Evolutionary conservation across 2,797 vertebrate species (phyloP), one percentile per base, ranked within the genome.

Genomic region (Pogoniulus pusillus): DNA sequence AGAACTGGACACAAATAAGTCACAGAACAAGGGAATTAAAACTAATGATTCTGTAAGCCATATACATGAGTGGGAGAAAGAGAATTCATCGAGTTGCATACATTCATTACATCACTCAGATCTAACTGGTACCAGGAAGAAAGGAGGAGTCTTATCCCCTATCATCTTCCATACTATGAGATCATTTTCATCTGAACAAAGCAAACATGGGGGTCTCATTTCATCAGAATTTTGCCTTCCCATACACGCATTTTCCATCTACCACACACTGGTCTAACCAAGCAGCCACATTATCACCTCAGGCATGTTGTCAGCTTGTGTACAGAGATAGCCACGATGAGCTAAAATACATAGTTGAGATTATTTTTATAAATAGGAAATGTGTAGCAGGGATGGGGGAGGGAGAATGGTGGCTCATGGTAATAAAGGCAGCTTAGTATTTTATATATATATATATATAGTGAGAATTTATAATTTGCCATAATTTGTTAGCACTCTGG

Each of bases 311-410:
- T 90, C 93, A 94, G 79, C 35, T 79, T 90, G 82, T 9, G 23
- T 91, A 83, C 76, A 85, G 87, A 89, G 84, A 53, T 92, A 82
- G 79, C 82, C 57, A 66, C 66, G 76, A 91, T 93, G 83, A 96
- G 84, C 84, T 90, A 85, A 87, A 93, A 59, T 86, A 94, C 85
- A 60, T 37, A 85, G 53, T 76, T 87, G 45, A 85, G 89, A 93
- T 93, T 89, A 91, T 91, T 91, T 92, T 91, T 93, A 93, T 87
- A 93, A 93, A 90, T 78, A 87, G 57, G 78, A 92, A 94, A 88
- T 59, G 59, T 24, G 1, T 89, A 90, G 72, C 59, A 64, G 20
- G 47, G 47, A 23, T 47, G 11, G 45, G 45, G 20, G 32, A 23
- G 26, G 32, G 6, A 80, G 58, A 82, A 85, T 60, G 10, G 35